Percentiles rank a stretch among this genome's conserved stretches.
Conservation (phyloP, 2,888 invertebrate genomes). For the Seira sanloemensis region DNA sequence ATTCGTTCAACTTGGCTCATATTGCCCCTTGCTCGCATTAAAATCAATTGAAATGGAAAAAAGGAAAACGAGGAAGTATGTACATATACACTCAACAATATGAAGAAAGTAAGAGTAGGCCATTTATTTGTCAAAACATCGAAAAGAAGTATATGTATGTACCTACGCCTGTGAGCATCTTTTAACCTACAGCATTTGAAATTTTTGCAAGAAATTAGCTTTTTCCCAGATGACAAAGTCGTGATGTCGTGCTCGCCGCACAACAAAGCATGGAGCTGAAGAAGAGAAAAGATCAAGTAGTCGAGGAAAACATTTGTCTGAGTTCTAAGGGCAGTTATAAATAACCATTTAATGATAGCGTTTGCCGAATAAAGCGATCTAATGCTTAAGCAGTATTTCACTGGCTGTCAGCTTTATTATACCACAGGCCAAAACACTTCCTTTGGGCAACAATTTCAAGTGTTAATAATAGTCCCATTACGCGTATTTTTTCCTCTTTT, state of each 20-base stretch:
- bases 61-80: too few relatives aligned
- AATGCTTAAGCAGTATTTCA: neutral
- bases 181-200: too few relatives aligned
- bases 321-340: neutral
- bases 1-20: too few relatives aligned
- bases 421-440: neutral
- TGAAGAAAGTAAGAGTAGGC: too few relatives aligned
- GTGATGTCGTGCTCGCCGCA: constrained; percentile 33
- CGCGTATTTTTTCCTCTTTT: neutral
- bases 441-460: neutral
- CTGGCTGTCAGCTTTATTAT: neutral
- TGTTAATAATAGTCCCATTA: neutral
- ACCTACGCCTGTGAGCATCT: too few relatives aligned
- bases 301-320: neutral
- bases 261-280: neutral
- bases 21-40: too few relatives aligned
- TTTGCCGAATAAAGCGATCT: neutral
- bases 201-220: too few relatives aligned
- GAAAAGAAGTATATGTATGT: too few relatives aligned
- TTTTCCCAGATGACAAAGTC: constrained; percentile 31
- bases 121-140: too few relatives aligned
- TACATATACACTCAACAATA: too few relatives aligned
- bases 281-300: constrained; percentile 1
- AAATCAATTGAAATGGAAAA: too few relatives aligned
- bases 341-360: neutral